Conservation (phyloP, 2,888 invertebrate species). For the Melanargia galathea region DNA sequence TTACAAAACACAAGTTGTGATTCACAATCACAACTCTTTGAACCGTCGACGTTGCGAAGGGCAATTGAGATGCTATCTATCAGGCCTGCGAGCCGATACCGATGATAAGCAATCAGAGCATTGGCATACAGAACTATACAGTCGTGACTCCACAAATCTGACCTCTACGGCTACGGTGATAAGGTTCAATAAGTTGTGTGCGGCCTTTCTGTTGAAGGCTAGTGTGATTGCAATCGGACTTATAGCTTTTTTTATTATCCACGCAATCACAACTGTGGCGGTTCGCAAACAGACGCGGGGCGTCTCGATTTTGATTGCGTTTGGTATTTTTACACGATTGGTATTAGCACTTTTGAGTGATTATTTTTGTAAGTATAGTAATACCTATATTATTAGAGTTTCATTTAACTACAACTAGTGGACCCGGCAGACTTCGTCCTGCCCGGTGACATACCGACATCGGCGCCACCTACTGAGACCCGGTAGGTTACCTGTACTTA, state of each 20-base stretch:
- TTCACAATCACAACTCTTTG: constrained; percentile 18
- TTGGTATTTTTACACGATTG: constrained; percentile 28
- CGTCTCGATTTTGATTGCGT: constrained; percentile 39
- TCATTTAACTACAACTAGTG: too few species aligned
- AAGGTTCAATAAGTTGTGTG: constrained; percentile 2
- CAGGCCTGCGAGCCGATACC: constrained; percentile 22
- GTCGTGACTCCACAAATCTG: neutral
- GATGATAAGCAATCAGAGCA: constrained; percentile 33
- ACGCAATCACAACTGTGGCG: constrained; percentile 40
- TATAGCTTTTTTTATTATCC: constrained; percentile 40
- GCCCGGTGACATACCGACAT: too few species aligned
- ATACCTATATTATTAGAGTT: too few species aligned
- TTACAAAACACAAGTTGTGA: constrained; percentile 8
- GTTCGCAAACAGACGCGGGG: constrained; percentile 24
- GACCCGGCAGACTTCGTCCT: too few species aligned
- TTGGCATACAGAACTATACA: constrained; percentile 12
- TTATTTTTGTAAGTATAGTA: neutral
- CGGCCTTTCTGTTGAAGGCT: constrained; percentile 16
- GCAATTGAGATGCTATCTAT: constrained; percentile 27
- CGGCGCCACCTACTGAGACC: too few species aligned
- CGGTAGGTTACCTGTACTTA: too few species aligned
- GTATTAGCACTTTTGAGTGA: neutral
- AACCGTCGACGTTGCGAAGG: constrained; percentile 17
- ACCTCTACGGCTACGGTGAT: neutral
- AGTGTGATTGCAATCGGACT: constrained; percentile 37